A percentile compares a stretch with the other conserved stretches of the same genome.
These are phyloP conservation scores for Pygoscelis adeliae DNA, from an alignment of 2,113 vertebrate species.

Conservation along the genomic window DNA sequence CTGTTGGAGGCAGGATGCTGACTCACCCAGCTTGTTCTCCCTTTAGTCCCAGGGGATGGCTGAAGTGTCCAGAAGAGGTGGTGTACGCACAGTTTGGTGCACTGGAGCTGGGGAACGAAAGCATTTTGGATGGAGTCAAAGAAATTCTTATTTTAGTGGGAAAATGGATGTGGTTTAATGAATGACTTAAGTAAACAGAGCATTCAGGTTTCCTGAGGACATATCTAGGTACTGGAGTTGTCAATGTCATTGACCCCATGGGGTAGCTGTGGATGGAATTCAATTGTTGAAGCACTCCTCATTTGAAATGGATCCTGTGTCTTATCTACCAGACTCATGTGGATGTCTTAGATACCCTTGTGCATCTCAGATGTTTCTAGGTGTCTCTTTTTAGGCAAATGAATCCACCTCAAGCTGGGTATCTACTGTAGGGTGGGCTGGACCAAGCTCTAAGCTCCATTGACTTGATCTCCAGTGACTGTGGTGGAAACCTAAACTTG, in stretches of 20 bases:
- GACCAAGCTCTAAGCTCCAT: neutral
- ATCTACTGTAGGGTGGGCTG: neutral
- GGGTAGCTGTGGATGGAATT: neutral
- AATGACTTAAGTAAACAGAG: neutral
- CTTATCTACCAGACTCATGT: neutral
- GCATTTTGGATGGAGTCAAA: neutral
- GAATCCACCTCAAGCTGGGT: neutral
- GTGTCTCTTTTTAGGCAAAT: neutral
- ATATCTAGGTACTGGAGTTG: neutral
- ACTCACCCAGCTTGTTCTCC: conserved; percentile 43
- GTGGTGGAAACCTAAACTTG: neutral
- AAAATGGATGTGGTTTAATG: neutral
- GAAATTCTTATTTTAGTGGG: neutral
- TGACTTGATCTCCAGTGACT: neutral
- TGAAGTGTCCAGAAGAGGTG: neutral
- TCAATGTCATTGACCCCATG: neutral
- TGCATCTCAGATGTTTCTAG: neutral
- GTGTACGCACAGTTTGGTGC: neutral
- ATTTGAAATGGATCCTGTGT: neutral
- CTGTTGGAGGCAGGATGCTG: conserved; percentile 55
- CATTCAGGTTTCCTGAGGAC: neutral
- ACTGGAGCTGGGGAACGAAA: neutral
- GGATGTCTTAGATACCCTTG: neutral
- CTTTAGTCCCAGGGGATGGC: neutral
- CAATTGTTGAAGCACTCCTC: neutral